A percentile compares a stretch with the other conserved stretches of the same genome.
phyloP scores from a whole-genome alignment of 2,113 vertebrate genomes.

The Pteruthius melanotis region DNA sequence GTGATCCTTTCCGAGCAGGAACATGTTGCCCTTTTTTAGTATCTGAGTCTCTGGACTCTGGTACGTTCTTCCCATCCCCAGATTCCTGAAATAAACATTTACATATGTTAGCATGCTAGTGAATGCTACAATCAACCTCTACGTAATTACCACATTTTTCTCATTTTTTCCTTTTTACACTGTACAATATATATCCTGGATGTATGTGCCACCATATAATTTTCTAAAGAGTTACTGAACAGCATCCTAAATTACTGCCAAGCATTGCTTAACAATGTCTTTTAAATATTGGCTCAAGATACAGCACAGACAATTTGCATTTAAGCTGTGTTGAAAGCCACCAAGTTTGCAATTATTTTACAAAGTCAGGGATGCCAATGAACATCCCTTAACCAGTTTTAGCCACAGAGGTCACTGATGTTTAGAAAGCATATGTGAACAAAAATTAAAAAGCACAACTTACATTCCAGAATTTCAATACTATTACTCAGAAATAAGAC shows the following conservation, averaged over 20 bases:
- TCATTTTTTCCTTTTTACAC: not conserved
- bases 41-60: conserved; percentile 73
- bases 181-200: not conserved
- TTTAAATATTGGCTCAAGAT: not conserved
- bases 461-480: not conserved
- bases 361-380: not conserved
- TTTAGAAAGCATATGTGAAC: not conserved
- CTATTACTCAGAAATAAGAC: not conserved
- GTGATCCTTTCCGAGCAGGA: conserved; percentile 71
- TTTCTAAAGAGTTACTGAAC: not conserved
- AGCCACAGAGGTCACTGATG: not conserved
- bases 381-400: not conserved
- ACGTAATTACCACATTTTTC: fast-evolving
- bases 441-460: not conserved
- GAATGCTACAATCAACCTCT: not conserved
- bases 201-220: not conserved
- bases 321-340: not conserved
- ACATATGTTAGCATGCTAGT: not conserved
- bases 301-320: not conserved
- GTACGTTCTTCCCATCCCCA: conserved; percentile 65
- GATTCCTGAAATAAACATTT: conserved; percentile 68
- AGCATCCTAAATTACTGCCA: not conserved
- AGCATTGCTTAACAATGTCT: not conserved
- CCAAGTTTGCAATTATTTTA: not conserved
- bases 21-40: conserved; percentile 72